Conservation (phyloP, 2,888 invertebrate genomes). For the Sarcophaga subvicina region DNA sequence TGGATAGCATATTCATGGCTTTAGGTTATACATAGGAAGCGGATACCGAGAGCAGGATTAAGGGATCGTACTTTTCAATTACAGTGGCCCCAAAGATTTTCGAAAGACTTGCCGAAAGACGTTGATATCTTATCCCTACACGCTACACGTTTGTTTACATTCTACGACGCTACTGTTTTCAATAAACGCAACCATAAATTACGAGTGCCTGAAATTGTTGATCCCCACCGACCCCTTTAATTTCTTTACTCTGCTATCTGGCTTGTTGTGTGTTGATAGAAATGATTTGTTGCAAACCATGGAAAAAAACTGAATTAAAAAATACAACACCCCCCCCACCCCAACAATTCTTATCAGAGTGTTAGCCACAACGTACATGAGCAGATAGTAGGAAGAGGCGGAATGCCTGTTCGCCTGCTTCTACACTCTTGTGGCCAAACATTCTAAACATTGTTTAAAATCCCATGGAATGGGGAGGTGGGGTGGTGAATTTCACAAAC, state of each 20-base stretch:
- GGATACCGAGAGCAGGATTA: no score
- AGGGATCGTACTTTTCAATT: no score
- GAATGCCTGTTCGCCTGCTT: neutral
- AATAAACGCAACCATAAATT: conserved; percentile 13
- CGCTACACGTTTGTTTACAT: no score
- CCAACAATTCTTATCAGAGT: neutral
- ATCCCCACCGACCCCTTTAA: neutral
- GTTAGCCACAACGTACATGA: neutral
- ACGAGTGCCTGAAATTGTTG: conserved; percentile 1
- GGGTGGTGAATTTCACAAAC: neutral
- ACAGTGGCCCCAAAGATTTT: no score
- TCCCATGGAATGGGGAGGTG: neutral
- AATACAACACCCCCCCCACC: neutral
- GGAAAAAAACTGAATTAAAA: neutral
- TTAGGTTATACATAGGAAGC: no score
- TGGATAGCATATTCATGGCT: no score
- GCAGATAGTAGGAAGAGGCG: neutral
- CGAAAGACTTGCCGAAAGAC: no score
- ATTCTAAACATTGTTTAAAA: neutral
- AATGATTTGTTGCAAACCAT: conserved; percentile 16
- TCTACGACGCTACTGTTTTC: neutral
- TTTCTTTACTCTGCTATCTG: neutral
- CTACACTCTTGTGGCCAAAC: conserved; percentile 14
- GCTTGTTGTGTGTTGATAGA: conserved; percentile 25
- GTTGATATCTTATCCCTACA: neutral